Percentiles rank a stretch among this genome's conserved stretches.
phyloP scores from a whole-genome alignment of 1,140 invertebrate genomes.

The Lutraria rhynchaena region DNA sequence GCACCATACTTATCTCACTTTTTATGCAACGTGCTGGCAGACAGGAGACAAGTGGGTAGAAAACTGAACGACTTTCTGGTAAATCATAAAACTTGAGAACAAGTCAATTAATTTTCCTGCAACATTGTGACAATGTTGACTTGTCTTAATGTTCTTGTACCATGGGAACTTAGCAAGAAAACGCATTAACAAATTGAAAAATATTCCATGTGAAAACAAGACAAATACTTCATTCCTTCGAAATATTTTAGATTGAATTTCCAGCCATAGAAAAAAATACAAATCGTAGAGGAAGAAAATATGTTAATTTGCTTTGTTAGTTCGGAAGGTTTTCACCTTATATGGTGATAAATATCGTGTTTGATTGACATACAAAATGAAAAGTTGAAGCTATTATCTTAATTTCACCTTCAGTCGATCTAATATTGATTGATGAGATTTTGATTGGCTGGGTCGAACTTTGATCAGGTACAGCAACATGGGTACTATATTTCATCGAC shows the following conservation, averaged over 20 bases:
- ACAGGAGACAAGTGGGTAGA: too few relatives aligned
- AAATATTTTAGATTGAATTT: slow-evolving; percentile 6
- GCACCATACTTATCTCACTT: too few relatives aligned
- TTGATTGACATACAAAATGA: slow-evolving; percentile 36
- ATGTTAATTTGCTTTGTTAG: slow-evolving; percentile 33
- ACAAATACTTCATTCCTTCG: not conserved
- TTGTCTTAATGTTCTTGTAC: too few relatives aligned
- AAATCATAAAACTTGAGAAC: too few relatives aligned
- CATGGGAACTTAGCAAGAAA: too few relatives aligned
- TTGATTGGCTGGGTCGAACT: slow-evolving; percentile 24
- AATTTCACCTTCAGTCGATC: slow-evolving; percentile 4
- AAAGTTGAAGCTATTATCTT: slow-evolving; percentile 15
- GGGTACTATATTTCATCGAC: too few relatives aligned
- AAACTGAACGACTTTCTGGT: too few relatives aligned
- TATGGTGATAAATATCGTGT: slow-evolving; percentile 18
- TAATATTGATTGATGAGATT: slow-evolving; percentile 42
- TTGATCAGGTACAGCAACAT: slow-evolving; percentile 26
- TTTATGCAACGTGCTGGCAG: too few relatives aligned
- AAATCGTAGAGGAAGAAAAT: not conserved
- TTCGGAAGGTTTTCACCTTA: slow-evolving; percentile 26
- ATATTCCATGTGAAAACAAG: not conserved
- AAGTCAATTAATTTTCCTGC: too few relatives aligned
- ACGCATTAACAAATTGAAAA: too few relatives aligned
- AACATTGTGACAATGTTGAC: too few relatives aligned
- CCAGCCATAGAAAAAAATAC: not conserved